Conservation (phyloP, 2,797 vertebrate species). For the Fistularia commersonii region DNA sequence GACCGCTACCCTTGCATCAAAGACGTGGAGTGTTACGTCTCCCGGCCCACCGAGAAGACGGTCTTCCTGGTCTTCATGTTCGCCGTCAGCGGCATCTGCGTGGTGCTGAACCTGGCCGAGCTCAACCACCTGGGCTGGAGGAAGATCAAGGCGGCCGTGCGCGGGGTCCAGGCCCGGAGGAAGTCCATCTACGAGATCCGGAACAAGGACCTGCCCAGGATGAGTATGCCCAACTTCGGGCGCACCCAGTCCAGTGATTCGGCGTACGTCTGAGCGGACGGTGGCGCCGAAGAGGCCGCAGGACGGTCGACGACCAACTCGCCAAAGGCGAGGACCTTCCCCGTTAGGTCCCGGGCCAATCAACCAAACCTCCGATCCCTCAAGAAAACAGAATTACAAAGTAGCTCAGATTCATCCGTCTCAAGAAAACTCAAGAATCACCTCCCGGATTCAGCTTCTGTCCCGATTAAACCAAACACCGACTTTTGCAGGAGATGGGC, state of each 20-base stretch:
- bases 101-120: slow-evolving; percentile 90
- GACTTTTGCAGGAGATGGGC: too few relatives aligned
- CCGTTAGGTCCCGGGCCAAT: too few relatives aligned
- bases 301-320: slow-evolving; percentile 8
- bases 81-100: slow-evolving; percentile 90
- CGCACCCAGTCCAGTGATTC: slow-evolving; percentile 93
- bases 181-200: slow-evolving; percentile 93
- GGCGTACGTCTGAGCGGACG: slow-evolving; percentile 79
- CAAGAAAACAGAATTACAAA: too few relatives aligned
- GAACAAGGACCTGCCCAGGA: slow-evolving; percentile 87
- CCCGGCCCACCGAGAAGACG: slow-evolving; percentile 90
- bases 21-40: slow-evolving; percentile 92
- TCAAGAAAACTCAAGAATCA: too few relatives aligned
- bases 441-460: too few relatives aligned
- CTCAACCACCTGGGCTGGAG: slow-evolving; percentile 92
- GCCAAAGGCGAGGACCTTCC: too few relatives aligned
- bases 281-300: slow-evolving; percentile 1
- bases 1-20: slow-evolving; percentile 92
- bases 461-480: too few relatives aligned
- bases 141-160: slow-evolving; percentile 90
- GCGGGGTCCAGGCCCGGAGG: slow-evolving; percentile 87
- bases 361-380: too few relatives aligned
- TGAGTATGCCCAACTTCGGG: slow-evolving; percentile 91
- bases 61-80: slow-evolving; percentile 95
- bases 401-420: too few relatives aligned